Percentiles rank a stretch among this genome's conserved stretches.
Evolutionary conservation across 2,113 vertebrate species (phyloP).

Genomic region (Archilochus colubris): DNA sequence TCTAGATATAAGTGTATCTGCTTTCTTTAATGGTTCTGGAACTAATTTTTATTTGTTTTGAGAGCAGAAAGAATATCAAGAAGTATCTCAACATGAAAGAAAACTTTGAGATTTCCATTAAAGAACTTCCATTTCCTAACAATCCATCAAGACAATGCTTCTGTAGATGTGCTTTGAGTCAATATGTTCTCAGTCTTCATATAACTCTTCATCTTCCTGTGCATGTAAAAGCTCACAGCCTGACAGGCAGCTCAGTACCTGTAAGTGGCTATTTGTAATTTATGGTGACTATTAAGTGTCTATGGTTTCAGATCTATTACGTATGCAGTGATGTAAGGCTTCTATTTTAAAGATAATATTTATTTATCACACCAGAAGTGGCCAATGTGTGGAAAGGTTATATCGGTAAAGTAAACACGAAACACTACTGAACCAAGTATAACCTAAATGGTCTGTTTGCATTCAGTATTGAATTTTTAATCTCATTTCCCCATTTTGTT

Average conservation of each 20-base stretch:
- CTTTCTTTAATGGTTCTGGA: not conserved
- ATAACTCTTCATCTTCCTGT: not conserved
- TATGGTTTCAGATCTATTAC: constrained; percentile 7
- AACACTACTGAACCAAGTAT: constrained; percentile 39
- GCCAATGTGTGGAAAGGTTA: constrained; percentile 55
- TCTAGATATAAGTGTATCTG: not conserved
- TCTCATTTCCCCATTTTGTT: constrained; percentile 64
- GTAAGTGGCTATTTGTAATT: constrained; percentile 32
- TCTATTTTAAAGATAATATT: constrained; percentile 65
- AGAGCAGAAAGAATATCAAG: not conserved
- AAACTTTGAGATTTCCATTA: not conserved
- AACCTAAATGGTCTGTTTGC: constrained; percentile 46
- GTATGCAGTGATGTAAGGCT: constrained; percentile 52
- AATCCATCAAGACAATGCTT: not conserved
- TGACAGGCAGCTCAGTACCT: constrained; percentile 3
- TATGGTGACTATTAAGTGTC: constrained; percentile 21
- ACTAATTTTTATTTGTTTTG: not conserved
- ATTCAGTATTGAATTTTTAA: constrained; percentile 61
- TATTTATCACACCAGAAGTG: constrained; percentile 54
- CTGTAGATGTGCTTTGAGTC: not conserved
- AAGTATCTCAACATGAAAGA: not conserved
- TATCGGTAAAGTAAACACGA: constrained; percentile 51
- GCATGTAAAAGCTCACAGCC: not conserved
- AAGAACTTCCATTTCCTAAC: not conserved
- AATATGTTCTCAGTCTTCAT: not conserved